Evolutionary conservation across 2,113 vertebrate genomes (phyloP).

Genomic region (Nothocercus nigrocapillus): DNA sequence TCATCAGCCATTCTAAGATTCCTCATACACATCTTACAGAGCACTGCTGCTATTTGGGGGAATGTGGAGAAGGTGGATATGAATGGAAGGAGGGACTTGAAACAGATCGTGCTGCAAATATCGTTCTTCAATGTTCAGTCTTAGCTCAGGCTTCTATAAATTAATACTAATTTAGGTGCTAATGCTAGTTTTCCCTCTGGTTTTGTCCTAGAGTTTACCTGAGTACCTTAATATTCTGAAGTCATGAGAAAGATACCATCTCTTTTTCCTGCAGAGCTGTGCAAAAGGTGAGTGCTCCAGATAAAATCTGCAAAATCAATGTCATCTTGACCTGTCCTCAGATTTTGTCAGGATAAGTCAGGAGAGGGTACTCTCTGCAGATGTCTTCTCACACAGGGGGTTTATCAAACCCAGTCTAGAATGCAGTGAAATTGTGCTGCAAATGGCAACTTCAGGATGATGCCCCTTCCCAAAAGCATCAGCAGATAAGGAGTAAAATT

Average conservation of each 20-base stretch:
- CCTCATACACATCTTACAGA: background rate
- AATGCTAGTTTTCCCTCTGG: background rate
- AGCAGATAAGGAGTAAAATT: background rate
- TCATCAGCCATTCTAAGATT: background rate
- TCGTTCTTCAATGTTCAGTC: background rate
- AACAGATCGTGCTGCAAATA: background rate
- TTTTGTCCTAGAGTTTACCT: background rate
- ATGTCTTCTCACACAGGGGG: background rate
- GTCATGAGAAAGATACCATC: background rate
- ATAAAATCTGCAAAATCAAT: background rate
- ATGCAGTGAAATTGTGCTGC: background rate
- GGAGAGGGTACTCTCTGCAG: background rate
- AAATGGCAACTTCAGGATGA: background rate
- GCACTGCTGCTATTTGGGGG: background rate
- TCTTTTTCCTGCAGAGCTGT: background rate
- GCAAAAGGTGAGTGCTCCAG: background rate
- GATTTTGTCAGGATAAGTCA: background rate
- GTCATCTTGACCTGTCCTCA: background rate
- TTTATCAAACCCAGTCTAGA: background rate
- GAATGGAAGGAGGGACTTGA: background rate
- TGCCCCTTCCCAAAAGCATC: background rate
- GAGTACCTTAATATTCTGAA: background rate
- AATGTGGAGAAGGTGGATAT: background rate
- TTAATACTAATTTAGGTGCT: background rate
- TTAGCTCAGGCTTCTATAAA: background rate